phyloP scores from a whole-genome alignment of 2,797 vertebrate genomes.

The Pseudomugil tenellus region DNA sequence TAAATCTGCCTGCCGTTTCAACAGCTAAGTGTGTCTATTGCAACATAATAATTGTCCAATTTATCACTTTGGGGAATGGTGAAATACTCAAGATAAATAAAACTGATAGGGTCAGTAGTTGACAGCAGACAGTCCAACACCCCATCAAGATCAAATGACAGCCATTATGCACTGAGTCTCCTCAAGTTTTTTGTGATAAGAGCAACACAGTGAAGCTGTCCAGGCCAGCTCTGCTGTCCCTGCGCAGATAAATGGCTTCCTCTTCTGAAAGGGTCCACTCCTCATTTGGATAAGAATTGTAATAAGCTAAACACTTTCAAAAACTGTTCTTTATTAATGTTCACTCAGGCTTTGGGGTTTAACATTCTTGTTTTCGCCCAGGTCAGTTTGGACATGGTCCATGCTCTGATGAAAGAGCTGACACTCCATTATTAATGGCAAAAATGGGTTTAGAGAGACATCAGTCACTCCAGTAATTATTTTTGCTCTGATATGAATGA shows the following conservation, averaged over 20 bases:
- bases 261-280: slow-evolving; percentile 78
- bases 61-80: slow-evolving; percentile 58
- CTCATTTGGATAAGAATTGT: slow-evolving; percentile 73
- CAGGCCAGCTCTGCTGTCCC: slow-evolving; percentile 78
- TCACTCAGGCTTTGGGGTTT: slow-evolving; percentile 40
- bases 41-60: slow-evolving; percentile 64
- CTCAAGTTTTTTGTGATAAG: slow-evolving; percentile 75
- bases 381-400: slow-evolving; percentile 52
- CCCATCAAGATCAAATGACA: slow-evolving; percentile 76
- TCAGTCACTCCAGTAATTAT: slow-evolving; percentile 23
- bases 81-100: slow-evolving; percentile 59
- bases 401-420: slow-evolving; percentile 33
- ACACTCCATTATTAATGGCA: slow-evolving; percentile 35
- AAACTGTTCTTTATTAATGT: slow-evolving; percentile 70
- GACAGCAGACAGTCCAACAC: slow-evolving; percentile 75
- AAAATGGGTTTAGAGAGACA: slow-evolving; percentile 31
- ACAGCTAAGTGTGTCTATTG: slow-evolving; percentile 45
- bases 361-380: slow-evolving; percentile 50
- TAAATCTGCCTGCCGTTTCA: slow-evolving; percentile 36
- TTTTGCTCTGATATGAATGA: slow-evolving; percentile 28
- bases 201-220: slow-evolving; percentile 75
- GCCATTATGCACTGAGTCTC: slow-evolving; percentile 64
- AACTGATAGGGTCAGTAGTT: slow-evolving; percentile 61
- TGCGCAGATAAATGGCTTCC: slow-evolving; percentile 79
- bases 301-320: slow-evolving; percentile 72